Evolutionary conservation across 2,797 vertebrate species (phyloP), one percentile per base, ranked within the genome.

Genomic region (Aeoliscus strigatus): DNA sequence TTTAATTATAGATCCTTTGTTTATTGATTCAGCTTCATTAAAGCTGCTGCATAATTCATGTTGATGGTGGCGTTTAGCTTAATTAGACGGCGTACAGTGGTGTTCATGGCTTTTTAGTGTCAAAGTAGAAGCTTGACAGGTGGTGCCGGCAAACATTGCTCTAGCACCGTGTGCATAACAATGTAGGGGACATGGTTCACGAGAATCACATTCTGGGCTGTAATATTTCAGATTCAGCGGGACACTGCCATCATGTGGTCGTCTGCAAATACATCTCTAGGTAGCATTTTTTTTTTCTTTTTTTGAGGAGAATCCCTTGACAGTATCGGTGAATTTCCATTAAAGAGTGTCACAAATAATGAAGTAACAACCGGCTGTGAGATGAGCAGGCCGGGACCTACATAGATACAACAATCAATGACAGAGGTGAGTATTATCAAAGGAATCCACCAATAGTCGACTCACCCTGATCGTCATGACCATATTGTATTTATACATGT

Each of bases 231-330:
- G 60, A 66, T 41, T 38, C 66, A 68, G 55, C 2, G 8, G 24
- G 24, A 6, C 49, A 78, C 81, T 87, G 81, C 82, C 86, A 82
- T 71, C 80, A 48, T 76, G 83, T 85, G 86, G 80, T 60, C 17
- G 38, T 49, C 9, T 31, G 2, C 18, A 32, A n/a, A 34, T 35
- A 75, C 54, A 13, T 53, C 17, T 35, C 21, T 12, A 28, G 27
- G 38, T 26, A 14, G 14, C n/a, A n/a, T n/a, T n/a, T n/a, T n/a
- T n/a, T n/a, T n/a, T n/a, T n/a, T n/a, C n/a, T n/a, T n/a, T n/a
- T n/a, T n/a, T n/a, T n/a, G n/a, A n/a, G n/a, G n/a, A n/a, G n/a
- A n/a, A n/a, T n/a, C n/a, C n/a, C n/a, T n/a, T n/a, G n/a, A n/a
- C n/a, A n/a, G n/a, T n/a, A n/a, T n/a, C n/a, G n/a, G n/a, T n/a